Evolutionary conservation across 2,888 invertebrate genomes (phyloP).

Genomic region (Scaptomyza caliginosa): DNA sequence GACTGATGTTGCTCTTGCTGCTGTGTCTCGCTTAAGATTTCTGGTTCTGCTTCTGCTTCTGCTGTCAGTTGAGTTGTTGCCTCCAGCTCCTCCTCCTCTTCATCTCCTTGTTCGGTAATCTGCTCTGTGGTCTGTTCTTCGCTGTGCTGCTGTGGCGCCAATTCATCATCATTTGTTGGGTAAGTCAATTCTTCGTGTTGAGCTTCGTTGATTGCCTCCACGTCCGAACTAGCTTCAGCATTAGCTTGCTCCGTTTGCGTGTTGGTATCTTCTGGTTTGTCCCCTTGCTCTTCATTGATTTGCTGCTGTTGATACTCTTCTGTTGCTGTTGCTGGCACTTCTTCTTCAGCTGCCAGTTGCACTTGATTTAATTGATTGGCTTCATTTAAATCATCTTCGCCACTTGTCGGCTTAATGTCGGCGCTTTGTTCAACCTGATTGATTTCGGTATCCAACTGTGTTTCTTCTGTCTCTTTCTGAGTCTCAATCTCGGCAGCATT

Average conservation of each 20-base stretch:
- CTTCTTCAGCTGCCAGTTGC: slow-evolving; percentile 31
- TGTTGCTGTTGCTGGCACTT: slow-evolving; percentile 13
- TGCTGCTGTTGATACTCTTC: slow-evolving; percentile 17
- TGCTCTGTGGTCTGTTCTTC: slow-evolving; percentile 41
- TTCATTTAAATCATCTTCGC: slow-evolving; percentile 75
- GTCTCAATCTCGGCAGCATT: slow-evolving; percentile 20
- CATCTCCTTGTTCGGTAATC: slow-evolving; percentile 7
- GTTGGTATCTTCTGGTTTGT: slow-evolving; percentile 16
- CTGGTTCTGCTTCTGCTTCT: slow-evolving; percentile 40
- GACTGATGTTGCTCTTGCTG: slow-evolving; percentile 1
- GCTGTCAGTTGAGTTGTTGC: slow-evolving; percentile 41
- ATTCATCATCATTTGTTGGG: slow-evolving; percentile 80
- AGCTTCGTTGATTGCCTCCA: slow-evolving; percentile 67
- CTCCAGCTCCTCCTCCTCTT: slow-evolving; percentile 14
- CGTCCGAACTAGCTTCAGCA: slow-evolving; percentile 11
- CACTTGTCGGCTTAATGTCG: slow-evolving; percentile 76
- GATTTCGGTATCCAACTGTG: slow-evolving; percentile 26
- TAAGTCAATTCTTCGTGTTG: slow-evolving; percentile 71
- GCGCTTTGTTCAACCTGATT: slow-evolving; percentile 68
- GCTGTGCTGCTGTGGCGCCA: slow-evolving; percentile 66
- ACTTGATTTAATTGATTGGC: slow-evolving; percentile 73
- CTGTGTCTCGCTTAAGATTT: slow-evolving; percentile 26
- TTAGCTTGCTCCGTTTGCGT: slow-evolving; percentile 11
- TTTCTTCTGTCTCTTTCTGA: slow-evolving; percentile 4
- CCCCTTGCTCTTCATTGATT: slow-evolving; percentile 30